Conservation (phyloP, 1,140 invertebrate genomes). For the Drosophila quadrilineata region DNA sequence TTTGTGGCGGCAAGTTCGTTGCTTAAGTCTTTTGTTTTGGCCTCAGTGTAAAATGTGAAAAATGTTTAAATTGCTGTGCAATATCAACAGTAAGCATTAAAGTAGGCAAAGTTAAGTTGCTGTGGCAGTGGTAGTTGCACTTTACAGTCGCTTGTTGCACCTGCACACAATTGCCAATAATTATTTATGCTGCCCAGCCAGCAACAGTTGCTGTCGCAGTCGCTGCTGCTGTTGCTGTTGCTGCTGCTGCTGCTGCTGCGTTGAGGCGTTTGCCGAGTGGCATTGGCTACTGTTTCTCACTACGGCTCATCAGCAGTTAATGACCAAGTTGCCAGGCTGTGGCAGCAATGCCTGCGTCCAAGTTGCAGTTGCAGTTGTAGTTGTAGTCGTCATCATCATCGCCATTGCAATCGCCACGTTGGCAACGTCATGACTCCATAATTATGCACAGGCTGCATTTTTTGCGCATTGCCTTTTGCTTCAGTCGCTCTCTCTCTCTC, state of each 20-base stretch:
- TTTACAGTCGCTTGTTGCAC: slow-evolving; percentile 60
- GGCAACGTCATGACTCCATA: slow-evolving; percentile 61
- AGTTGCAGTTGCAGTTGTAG: not conserved
- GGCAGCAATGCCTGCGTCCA: not conserved
- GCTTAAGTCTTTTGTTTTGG: slow-evolving; percentile 71
- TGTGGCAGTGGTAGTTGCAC: slow-evolving; percentile 25
- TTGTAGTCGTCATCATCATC: slow-evolving; percentile 44
- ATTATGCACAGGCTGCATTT: slow-evolving; percentile 57
- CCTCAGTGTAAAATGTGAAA: slow-evolving; percentile 51
- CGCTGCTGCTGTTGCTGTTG: not conserved
- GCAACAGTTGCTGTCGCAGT: slow-evolving; percentile 10
- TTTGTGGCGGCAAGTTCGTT: slow-evolving; percentile 48
- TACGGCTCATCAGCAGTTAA: slow-evolving; percentile 50
- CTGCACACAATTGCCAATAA: slow-evolving; percentile 77
- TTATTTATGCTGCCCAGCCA: slow-evolving; percentile 68
- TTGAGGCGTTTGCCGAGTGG: slow-evolving; percentile 37
- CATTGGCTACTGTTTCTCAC: slow-evolving; percentile 67
- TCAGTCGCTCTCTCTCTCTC: slow-evolving; percentile 5
- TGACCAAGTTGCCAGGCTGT: slow-evolving; percentile 23
- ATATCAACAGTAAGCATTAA: slow-evolving; percentile 61
- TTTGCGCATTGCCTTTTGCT: slow-evolving; percentile 36
- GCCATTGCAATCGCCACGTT: slow-evolving; percentile 57
- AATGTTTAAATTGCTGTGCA: slow-evolving; percentile 66
- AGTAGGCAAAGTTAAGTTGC: slow-evolving; percentile 42
- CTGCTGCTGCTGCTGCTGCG: not conserved